A percentile compares a stretch with the other conserved stretches of the same genome.
Conservation (phyloP, 2,113 vertebrate species). For the Cranoglanis bouderius region DNA sequence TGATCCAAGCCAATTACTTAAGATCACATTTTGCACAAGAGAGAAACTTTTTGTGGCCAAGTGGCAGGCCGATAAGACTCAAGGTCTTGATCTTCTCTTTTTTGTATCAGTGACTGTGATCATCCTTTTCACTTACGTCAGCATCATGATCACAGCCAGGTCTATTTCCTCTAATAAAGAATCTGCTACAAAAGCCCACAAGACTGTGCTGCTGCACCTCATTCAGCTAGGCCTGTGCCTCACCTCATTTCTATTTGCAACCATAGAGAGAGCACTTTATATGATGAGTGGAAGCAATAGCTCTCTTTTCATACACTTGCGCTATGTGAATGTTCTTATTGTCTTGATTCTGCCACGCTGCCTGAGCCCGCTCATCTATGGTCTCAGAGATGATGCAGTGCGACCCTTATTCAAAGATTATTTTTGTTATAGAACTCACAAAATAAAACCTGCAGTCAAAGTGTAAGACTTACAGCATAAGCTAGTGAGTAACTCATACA, state of each 20-base stretch:
- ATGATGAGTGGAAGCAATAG: slow-evolving; percentile 5
- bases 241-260: slow-evolving; percentile 45
- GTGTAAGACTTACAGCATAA: not conserved
- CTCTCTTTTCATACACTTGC: slow-evolving; percentile 23
- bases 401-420: slow-evolving; percentile 49
- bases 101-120: slow-evolving; percentile 54
- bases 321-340: slow-evolving; percentile 33
- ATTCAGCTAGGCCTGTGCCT: slow-evolving; percentile 65
- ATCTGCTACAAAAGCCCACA: slow-evolving; percentile 58
- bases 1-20: slow-evolving; percentile 29
- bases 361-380: slow-evolving; percentile 48
- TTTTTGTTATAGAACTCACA: not conserved
- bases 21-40: slow-evolving; percentile 28
- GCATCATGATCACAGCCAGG: slow-evolving; percentile 62
- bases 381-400: slow-evolving; percentile 40
- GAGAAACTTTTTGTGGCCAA: slow-evolving; percentile 46
- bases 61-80: slow-evolving; percentile 50
- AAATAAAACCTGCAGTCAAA: not conserved
- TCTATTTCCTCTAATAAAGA: slow-evolving; percentile 61
- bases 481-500: not conserved
- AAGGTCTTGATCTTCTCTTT: slow-evolving; percentile 42
- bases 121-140: slow-evolving; percentile 58
- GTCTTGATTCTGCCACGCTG: slow-evolving; percentile 42
- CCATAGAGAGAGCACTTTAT: slow-evolving; percentile 39
- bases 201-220: slow-evolving; percentile 64